Evolutionary conservation across 2,797 vertebrate species (phyloP).

Genomic region (Loriculus beryllinus): DNA sequence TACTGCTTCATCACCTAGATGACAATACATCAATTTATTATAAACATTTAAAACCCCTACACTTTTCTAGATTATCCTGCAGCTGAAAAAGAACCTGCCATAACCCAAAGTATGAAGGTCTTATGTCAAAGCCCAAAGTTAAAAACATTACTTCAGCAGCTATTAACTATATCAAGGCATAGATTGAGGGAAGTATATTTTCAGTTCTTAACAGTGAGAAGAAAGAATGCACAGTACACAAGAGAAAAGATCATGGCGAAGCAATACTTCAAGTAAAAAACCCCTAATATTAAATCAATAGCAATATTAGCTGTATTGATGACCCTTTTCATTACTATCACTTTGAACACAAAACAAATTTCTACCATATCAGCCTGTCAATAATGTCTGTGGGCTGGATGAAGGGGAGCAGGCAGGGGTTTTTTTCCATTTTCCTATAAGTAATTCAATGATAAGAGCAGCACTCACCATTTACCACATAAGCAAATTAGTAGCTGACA

Average conservation of each 20-base stretch:
- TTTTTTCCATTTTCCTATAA: neutral
- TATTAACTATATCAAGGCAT: constrained; percentile 13
- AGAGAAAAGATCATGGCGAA: neutral
- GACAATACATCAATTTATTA: neutral
- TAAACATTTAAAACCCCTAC: neutral
- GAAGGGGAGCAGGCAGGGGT: neutral
- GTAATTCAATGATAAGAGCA: neutral
- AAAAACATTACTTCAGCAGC: neutral
- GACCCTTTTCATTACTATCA: constrained; percentile 28
- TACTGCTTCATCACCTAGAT: neutral
- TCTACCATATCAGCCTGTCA: neutral
- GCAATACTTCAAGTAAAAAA: neutral
- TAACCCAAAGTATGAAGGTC: neutral
- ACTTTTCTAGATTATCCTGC: neutral
- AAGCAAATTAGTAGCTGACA: neutral
- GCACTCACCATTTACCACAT: neutral
- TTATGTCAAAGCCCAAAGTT: neutral
- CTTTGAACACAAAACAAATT: constrained; percentile 29
- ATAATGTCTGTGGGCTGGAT: neutral
- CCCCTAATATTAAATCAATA: constrained; percentile 36
- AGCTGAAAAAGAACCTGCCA: neutral
- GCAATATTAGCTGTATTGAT: constrained; percentile 40
- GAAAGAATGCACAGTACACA: neutral
- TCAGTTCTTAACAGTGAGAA: neutral
- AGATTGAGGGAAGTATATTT: neutral